Evolutionary conservation across 2,797 vertebrate genomes (phyloP), one percentile per base, ranked within the genome.

Genomic region (Synanceia verrucosa): DNA sequence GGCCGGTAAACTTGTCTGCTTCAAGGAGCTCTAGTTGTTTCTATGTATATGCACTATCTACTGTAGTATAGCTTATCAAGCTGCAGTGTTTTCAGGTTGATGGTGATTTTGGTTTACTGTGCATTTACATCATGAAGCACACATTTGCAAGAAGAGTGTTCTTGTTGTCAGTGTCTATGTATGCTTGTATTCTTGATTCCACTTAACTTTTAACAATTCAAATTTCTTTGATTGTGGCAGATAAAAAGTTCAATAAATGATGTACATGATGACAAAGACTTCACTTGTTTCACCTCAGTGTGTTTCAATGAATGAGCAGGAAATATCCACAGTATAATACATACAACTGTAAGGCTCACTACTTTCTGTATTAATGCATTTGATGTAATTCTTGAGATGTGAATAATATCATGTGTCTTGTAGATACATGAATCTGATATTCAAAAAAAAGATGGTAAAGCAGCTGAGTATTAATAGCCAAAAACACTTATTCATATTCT

Each of bases 1-100:
- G 44, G 19, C 18, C 0, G 8, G 57, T 37, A 79, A 56, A 64
- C 62, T 63, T 0, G 2, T 6, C 64, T 79, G 58, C 33, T 52
- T 14, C 8, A 51, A 18, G 21, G 2, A 23, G 5, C 4, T 34
- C 2, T 70, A 18, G 16, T 29, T 7, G 8, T 64, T n/a, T n/a
- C 37, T 39, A 9, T 3, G 10, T 33, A 33, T 41, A 41, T 1
- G 9, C 1, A 18, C 16, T 0, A n/a, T 41, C n/a, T 2, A 21
- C 11, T 18, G 9, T 19, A 21, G 24, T 28, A 36, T 16, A 41
- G 14, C 14, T 10, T 37, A 47, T 29, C 2, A 4, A 28, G n/a
- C 4, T 37, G 14, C 9, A 34, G 14, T 24, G 59, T 37, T 16
- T 57, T 11, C 34, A 18, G 21, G 9, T 57, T 41, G 0, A 16